Percentiles rank a stretch among this genome's conserved stretches.
phyloP scores from a whole-genome alignment of 1,140 invertebrate species.

The Brachionus manjavacas region DNA sequence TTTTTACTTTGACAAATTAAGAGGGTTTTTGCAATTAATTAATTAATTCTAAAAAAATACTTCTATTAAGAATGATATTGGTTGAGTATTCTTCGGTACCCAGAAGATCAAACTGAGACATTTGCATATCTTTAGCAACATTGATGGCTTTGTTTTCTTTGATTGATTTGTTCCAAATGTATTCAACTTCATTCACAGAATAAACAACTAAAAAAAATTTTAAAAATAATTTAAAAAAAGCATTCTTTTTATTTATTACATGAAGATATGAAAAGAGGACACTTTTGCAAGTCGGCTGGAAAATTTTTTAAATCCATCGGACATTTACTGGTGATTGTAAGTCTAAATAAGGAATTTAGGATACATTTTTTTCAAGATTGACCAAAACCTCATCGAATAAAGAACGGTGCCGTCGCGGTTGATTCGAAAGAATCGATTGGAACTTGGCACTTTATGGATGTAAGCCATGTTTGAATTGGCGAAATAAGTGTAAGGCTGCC shows the following conservation, averaged over 20 bases:
- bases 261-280: conserved; percentile 83
- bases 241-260: conserved; percentile 68
- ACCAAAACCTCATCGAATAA: conserved; percentile 79
- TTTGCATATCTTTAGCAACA: conserved; percentile 49
- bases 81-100: conserved; percentile 44
- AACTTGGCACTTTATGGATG: conserved; percentile 87
- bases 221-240: neutral
- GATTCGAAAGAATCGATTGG: conserved; percentile 84
- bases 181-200: conserved; percentile 29
- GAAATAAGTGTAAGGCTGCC: conserved; percentile 91
- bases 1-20: neutral
- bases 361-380: neutral
- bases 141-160: conserved; percentile 47
- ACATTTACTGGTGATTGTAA: conserved; percentile 94
- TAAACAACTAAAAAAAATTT: conserved; percentile 38
- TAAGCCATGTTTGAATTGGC: conserved; percentile 61
- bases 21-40: neutral
- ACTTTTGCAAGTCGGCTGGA: conserved; percentile 88
- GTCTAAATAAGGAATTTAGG: conserved; percentile 60
- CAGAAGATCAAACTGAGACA: conserved; percentile 54
- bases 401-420: conserved; percentile 76
- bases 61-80: conserved; percentile 17
- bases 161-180: conserved; percentile 43
- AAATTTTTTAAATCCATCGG: conserved; percentile 93
- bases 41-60: neutral